Evolutionary conservation across 2,888 invertebrate genomes (phyloP).

Genomic region (Drymonia ruficornis): DNA sequence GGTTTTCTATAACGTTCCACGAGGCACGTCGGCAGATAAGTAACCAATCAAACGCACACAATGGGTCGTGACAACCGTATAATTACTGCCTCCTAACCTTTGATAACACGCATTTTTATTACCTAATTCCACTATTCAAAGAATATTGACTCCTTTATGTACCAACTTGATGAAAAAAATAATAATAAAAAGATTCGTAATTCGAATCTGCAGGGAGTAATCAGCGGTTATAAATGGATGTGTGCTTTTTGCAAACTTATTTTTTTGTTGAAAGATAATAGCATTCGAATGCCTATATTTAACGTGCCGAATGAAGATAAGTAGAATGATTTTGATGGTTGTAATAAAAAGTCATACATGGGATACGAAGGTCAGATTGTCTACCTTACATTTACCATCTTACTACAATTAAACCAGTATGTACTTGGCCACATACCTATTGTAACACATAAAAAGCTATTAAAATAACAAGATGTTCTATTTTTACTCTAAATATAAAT

Average conservation of each 20-base stretch:
- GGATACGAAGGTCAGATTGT: no score
- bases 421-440: no score
- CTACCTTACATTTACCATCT: no score
- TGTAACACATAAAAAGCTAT: no score
- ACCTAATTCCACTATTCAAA: slow-evolving; percentile 4
- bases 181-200: background rate
- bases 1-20: background rate
- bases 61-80: slow-evolving; percentile 2
- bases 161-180: background rate
- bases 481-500: no score
- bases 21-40: background rate
- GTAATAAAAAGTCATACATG: background rate
- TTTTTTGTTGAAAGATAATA: background rate
- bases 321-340: background rate
- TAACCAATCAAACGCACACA: slow-evolving; percentile 5
- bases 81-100: slow-evolving; percentile 4
- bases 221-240: background rate
- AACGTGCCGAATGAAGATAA: background rate
- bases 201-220: slow-evolving; percentile 2
- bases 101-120: slow-evolving; percentile 3
- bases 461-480: no score
- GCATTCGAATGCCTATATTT: slow-evolving; percentile 4
- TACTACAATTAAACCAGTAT: no score
- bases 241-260: slow-evolving; percentile 2
- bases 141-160: slow-evolving; percentile 5